These are phyloP conservation scores for Chauna torquata DNA, from an alignment of 2,113 vertebrate genomes.

Conservation along the genomic window DNA sequence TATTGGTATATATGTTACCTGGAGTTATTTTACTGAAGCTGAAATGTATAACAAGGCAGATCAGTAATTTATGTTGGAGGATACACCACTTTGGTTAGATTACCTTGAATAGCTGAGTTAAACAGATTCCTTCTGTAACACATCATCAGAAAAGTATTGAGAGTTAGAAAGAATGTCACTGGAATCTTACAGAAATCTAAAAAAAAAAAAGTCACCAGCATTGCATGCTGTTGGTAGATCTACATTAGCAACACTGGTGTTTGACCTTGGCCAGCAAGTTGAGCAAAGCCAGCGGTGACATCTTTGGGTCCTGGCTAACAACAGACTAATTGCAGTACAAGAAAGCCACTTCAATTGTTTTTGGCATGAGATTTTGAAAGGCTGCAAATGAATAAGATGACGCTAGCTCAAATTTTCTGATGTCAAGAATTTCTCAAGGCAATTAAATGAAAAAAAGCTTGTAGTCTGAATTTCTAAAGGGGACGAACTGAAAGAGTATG, in stretches of 20 bases:
- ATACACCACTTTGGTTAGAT: neutral
- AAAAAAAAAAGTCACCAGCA: neutral
- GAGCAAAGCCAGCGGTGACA: neutral
- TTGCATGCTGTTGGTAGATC: too few relatives aligned
- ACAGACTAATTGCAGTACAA: neutral
- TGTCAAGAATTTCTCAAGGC: neutral
- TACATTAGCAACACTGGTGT: neutral
- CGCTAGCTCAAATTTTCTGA: neutral
- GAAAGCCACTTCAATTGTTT: neutral
- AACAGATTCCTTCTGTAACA: neutral
- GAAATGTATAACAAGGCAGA: neutral
- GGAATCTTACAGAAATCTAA: neutral
- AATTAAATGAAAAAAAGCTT: neutral
- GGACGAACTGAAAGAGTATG: neutral
- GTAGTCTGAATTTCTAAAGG: neutral
- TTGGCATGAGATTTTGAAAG: neutral
- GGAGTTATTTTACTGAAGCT: neutral
- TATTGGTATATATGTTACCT: neutral
- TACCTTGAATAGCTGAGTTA: neutral
- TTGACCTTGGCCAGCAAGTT: neutral
- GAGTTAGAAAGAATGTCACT: neutral
- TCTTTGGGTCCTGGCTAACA: neutral
- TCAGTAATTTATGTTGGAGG: neutral
- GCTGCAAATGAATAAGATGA: neutral
- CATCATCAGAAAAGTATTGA: neutral